These are phyloP conservation scores for Epizoanthus stellaris DNA, from an alignment of 92 coral and sea anemone genomes.

Conservation along the genomic window DNA sequence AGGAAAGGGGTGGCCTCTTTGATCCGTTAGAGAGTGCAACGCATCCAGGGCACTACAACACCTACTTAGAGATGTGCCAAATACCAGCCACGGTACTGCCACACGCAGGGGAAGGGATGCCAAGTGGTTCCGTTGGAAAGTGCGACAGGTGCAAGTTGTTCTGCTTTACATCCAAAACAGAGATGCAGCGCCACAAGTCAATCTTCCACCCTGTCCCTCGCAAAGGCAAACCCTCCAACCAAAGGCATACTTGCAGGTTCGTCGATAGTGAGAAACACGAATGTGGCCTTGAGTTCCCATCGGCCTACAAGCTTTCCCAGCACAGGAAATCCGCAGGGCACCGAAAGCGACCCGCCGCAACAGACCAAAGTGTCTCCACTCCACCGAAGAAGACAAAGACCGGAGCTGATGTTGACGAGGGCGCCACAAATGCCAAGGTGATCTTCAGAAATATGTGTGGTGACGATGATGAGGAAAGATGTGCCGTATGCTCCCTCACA, in stretches of 20 bases:
- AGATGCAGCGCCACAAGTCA: too few relatives aligned
- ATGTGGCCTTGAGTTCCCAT: constrained; percentile 40
- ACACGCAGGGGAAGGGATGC: background rate
- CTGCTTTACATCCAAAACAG: too few relatives aligned
- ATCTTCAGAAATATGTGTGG: background rate
- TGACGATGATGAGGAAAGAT: background rate
- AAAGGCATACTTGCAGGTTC: too few relatives aligned
- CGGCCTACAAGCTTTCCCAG: constrained; percentile 32
- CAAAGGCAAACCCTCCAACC: too few relatives aligned
- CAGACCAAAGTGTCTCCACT: background rate
- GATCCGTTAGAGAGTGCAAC: constrained; percentile 30
- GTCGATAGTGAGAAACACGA: too few relatives aligned
- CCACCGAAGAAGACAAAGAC: constrained; percentile 16
- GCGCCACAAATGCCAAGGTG: background rate
- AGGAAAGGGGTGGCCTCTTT: constrained; percentile 6
- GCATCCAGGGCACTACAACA: constrained; percentile 40
- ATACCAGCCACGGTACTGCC: constrained; percentile 5
- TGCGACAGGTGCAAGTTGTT: too few relatives aligned
- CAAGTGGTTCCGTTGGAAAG: background rate
- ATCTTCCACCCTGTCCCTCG: too few relatives aligned
- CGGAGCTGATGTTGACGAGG: background rate
- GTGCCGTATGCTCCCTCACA: background rate
- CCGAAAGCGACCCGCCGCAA: constrained; percentile 10
- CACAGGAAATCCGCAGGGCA: background rate
- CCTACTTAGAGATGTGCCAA: constrained; percentile 46